Evolutionary conservation across 2,113 vertebrate species (phyloP).

Genomic region (Todiramphus saurophagus): DNA sequence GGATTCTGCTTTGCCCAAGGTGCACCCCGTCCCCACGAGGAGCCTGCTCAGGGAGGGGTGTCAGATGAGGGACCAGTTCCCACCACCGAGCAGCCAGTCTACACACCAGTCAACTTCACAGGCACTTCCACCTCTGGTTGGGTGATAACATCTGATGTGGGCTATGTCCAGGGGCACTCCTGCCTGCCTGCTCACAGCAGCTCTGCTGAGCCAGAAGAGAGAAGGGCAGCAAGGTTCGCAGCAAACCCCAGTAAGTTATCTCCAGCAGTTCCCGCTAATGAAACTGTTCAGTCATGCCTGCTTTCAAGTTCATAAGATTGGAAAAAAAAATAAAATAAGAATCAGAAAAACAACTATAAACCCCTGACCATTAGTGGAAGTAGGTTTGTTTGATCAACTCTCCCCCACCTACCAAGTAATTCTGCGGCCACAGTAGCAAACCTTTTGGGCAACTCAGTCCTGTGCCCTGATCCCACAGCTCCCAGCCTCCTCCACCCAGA

Average conservation of each 20-base stretch:
- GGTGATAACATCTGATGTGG: neutral
- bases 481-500: neutral
- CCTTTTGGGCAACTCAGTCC: neutral
- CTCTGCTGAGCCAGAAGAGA: neutral
- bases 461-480: neutral
- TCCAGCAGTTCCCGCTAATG: slow-evolving; percentile 23
- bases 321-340: neutral
- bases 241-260: slow-evolving; percentile 14
- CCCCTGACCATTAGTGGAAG: slow-evolving; percentile 23
- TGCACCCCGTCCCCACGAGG: accelerated
- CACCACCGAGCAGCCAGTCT: neutral
- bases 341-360: neutral
- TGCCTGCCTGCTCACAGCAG: neutral
- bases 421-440: neutral
- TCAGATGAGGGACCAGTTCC: neutral
- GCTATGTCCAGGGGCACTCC: neutral
- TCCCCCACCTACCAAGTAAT: neutral
- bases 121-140: neutral
- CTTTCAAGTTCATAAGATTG: neutral
- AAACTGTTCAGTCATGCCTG: neutral
- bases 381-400: neutral
- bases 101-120: neutral
- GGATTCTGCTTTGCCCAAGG: neutral
- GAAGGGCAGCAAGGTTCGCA: neutral
- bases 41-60: neutral